Evolutionary conservation across 2,888 invertebrate species (phyloP), one percentile per base, ranked within the genome.

Genomic region (Coenonympha arcania): DNA sequence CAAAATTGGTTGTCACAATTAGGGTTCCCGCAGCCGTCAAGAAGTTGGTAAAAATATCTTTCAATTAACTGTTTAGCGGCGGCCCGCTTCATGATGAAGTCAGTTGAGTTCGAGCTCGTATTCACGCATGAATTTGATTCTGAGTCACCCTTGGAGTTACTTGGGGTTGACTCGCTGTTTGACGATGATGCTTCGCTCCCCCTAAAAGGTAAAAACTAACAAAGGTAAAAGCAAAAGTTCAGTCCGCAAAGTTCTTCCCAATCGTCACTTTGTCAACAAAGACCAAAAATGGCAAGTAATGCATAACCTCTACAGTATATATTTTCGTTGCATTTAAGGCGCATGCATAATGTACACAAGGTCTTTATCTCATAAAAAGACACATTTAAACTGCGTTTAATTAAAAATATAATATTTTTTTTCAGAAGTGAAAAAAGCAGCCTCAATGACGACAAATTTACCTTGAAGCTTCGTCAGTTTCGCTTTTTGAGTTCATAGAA

Each of bases 21-120:
- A n/a, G 90, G 88, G 79, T 95, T 94, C 18, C 97, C 96, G 81
- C 97, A 97, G 62, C 97, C 97, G 75, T 95, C 94, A 33, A 93
- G 91, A 58, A 97, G 86, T 83, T 97, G 96, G 82, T 94, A 95
- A 78, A 96, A 96, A 80, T 96, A 97, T 68, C 94, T 90, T 79
- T 96, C 95, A 59, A 97, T 96, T 57, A 95, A 87, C 76, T 93
- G 93, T 77, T 92, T 94, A 31, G 95, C 95, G 36, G 91, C 91
- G 50, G 91, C 90, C 45, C 92, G 88, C 83, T 92, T 92, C 91
- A 92, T 91, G 65, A 89, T 90, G 87, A 89, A 89, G 59, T 88
- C 87, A 62, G 84, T 81, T 54, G 57, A 69, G 58, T 69, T 64
- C 56, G 64, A 58, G 49, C 63, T 72, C 65, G 72, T 57, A 60